These are phyloP conservation scores for Acronicta aceris DNA, from an alignment of 2,888 invertebrate genomes.

Conservation along the genomic window DNA sequence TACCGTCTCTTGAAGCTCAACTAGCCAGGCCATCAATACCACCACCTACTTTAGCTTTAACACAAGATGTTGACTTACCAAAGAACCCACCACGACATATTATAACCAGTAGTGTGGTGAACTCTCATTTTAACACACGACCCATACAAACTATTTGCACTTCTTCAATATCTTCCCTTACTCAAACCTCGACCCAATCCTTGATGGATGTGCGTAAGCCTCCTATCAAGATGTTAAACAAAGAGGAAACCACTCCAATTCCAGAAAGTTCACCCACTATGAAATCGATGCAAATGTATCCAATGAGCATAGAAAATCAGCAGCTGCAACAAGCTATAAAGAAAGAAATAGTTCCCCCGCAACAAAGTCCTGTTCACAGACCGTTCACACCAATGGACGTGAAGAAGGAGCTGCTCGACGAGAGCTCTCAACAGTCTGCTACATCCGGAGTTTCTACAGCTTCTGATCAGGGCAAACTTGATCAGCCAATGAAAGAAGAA, in stretches of 20 bases:
- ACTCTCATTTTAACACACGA: constrained; percentile 77
- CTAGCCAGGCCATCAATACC: constrained; percentile 92
- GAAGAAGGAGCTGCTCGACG: constrained; percentile 92
- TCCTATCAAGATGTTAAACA: constrained; percentile 78
- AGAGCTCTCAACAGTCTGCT: constrained; percentile 91
- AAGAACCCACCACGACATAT: constrained; percentile 80
- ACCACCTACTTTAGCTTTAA: constrained; percentile 79
- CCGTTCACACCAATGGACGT: constrained; percentile 91
- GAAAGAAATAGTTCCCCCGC: constrained; percentile 87
- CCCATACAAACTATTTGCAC: constrained; percentile 78
- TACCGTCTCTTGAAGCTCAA: constrained; percentile 93
- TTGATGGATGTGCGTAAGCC: constrained; percentile 86
- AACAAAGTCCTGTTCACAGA: constrained; percentile 86
- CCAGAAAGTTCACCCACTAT: constrained; percentile 82
- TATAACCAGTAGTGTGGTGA: constrained; percentile 77
- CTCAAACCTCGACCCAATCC: constrained; percentile 83
- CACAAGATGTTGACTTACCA: constrained; percentile 82
- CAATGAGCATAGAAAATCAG: constrained; percentile 79
- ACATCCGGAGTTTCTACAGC: constrained; percentile 89
- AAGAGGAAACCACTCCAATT: constrained; percentile 82
- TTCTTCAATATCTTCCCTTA: constrained; percentile 77
- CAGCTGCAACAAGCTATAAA: constrained; percentile 85
- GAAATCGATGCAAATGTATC: constrained; percentile 81
- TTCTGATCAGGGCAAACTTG: constrained; percentile 89
- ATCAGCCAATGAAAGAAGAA: constrained; percentile 90